phyloP scores from a whole-genome alignment of 2,113 vertebrate genomes.

The Chloropsis cyanopogon region DNA sequence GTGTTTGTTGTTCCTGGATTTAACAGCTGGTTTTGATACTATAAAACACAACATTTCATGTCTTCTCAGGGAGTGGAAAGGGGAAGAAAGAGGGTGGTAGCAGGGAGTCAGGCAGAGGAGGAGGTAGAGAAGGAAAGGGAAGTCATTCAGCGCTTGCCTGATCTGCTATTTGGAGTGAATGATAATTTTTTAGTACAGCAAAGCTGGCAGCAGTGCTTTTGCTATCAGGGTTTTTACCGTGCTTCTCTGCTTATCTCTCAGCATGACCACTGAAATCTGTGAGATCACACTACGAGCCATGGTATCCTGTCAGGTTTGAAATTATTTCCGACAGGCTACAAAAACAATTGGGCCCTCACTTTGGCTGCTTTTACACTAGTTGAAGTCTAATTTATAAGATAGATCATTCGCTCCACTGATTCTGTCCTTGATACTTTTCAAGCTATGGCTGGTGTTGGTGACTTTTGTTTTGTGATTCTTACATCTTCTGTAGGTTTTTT shows the following conservation, averaged over 20 bases:
- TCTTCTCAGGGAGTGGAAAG: background rate
- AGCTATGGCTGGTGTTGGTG: conserved; percentile 41
- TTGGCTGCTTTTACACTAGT: conserved; percentile 60
- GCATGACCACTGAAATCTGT: conserved; percentile 59
- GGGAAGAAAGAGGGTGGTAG: background rate
- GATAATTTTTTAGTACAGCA: conserved; percentile 35
- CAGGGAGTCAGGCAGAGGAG: background rate
- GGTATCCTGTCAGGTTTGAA: conserved; percentile 62
- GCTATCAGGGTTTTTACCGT: background rate
- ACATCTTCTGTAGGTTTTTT: background rate
- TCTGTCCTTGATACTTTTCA: conserved; percentile 43
- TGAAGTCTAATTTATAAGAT: conserved; percentile 76
- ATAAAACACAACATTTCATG: conserved; percentile 9
- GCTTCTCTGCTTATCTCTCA: conserved; percentile 40
- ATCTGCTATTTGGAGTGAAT: conserved; percentile 21
- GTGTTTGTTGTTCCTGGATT: conserved; percentile 59
- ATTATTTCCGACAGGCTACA: conserved; percentile 70
- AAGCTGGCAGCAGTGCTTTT: conserved; percentile 32
- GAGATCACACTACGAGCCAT: background rate
- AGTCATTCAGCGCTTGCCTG: background rate
- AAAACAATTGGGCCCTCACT: conserved; percentile 66
- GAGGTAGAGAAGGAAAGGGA: background rate
- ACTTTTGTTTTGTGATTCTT: conserved; percentile 21
- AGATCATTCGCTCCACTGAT: conserved; percentile 63
- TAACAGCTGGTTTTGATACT: conserved; percentile 54